Evolutionary conservation across 1,140 invertebrate species (phyloP), one percentile per base, ranked within the genome.

Genomic region (Globodera ellingtonae): DNA sequence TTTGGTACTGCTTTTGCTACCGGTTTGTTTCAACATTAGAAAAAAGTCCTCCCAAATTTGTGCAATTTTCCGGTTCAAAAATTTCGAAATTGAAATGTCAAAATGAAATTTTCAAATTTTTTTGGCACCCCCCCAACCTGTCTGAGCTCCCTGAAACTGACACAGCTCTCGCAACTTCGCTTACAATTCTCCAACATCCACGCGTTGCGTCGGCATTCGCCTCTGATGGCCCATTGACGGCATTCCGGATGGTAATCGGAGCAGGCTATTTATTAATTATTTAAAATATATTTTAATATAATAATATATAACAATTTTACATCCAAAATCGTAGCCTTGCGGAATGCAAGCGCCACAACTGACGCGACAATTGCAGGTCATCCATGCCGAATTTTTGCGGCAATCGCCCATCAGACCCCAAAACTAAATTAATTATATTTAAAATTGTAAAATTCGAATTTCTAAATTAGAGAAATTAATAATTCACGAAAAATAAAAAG

Each of bases 111-210:
- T 35, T 35, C 1, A 35, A 35, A 35, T 35, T 35, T 35, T 24
- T 35, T 35, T 35, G 35, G 35, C 35, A 35, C 35, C 35, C 35
- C 35, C 35, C 56, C 18, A 13, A 62, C 67, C 67, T 82, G 82
- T 24, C 81, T 70, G 18, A 82, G 81, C 66, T 82, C 75, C 48
- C 72, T 21, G 70, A 56, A 56, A 21, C 47, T 80, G 18, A 82
- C 46, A 50, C 81, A 82, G 44, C 46, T 82, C 18, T 77, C 56
- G 71, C 81, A 82, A 48, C 80, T 81, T 10, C 48, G 71, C 74
- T 77, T 74, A 67, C 81, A 82, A 59, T 82, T 82, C 73, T 85
- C 83, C n/a, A 86, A 67, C 84, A 86, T 84, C 83, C 83, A 84
- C 6, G 21, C 67, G 71, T 84, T 84, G 15, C 65, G 67, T n/a